phyloP scores from a whole-genome alignment of 2,797 vertebrate genomes.

The Phalloptychus januarius region DNA sequence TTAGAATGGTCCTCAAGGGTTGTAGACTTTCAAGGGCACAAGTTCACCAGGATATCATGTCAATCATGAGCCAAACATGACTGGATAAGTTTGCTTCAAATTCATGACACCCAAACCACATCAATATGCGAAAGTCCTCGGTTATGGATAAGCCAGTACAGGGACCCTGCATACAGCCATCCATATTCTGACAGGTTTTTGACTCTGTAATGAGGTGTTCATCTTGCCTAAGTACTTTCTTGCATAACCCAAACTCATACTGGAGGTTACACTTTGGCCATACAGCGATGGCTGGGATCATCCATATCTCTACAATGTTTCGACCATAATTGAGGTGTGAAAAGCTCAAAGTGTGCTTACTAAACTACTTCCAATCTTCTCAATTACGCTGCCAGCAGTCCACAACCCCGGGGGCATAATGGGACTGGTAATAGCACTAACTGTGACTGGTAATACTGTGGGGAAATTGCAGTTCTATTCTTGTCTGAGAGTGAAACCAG shows the following conservation, averaged over 20 bases:
- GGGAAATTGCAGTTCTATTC: constrained; percentile 3
- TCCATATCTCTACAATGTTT: neutral
- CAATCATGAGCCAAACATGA: neutral
- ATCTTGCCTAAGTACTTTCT: neutral
- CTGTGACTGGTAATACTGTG: neutral
- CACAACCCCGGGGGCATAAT: neutral
- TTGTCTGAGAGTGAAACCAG: neutral
- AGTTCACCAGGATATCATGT: neutral
- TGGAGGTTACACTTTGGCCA: neutral
- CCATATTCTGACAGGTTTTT: neutral
- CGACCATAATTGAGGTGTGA: neutral
- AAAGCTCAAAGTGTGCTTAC: constrained; percentile 1
- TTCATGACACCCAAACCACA: neutral
- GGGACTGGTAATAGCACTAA: neutral
- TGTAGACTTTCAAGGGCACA: too few species aligned
- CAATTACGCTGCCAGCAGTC: neutral
- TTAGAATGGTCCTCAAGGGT: too few species aligned
- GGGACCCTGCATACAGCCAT: neutral
- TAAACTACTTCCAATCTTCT: neutral
- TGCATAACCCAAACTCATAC: neutral
- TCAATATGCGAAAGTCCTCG: neutral
- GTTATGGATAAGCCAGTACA: neutral
- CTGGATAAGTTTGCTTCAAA: neutral
- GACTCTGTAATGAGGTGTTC: neutral
- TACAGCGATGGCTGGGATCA: neutral